Base-by-base conservation (phyloP, 2,797 vertebrate genomes). In the Hydrophis major region DNA sequence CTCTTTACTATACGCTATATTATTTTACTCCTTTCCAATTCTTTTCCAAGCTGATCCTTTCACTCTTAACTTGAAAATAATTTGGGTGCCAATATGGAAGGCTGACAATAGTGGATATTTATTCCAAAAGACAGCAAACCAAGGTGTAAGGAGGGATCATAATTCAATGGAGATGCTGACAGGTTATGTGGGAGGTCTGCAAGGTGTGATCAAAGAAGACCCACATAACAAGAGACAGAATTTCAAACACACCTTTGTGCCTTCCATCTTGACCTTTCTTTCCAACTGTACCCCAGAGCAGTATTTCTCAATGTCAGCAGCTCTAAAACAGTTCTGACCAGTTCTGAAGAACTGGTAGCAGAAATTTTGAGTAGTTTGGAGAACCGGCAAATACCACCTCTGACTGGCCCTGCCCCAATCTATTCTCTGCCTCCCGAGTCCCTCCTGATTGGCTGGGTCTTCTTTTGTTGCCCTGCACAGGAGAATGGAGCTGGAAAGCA, bases 21-120 rank as follows among this genome's bases (percentile, higher is more conserved):
- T 92, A 91, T 92, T 96, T 95, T 93, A 12, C 91, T 92, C 93
- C 94, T 91, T 92, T 57, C 95, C 90, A 86, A 50, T 86, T 93
- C 96, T 50, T 92, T 94, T 90, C 86, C 92, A 96, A 93, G 94
- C 89, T 95, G 86, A 94, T 91, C 32, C 91, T 96, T 90, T 94
- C 93, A 93, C 95, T 87, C 90, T 93, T 86, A 93, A 93, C 83
- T 92, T 25, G 50, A 95, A 94, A 93, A 56, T 47, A 37, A 0
- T 63, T 93, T 89, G 95, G 93, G 14, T 93, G 94, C 90, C 57
- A 87, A 93, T 90, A 88, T 93, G 16, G 89, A 91, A 92, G 95
- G 94, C 87, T 47, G 28, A 47, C 28, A 55, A 12, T 74, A 59
- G 8, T 59, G 74, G 55, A 88, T 25, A 86, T 53, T 0, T 92